A percentile compares a stretch with the other conserved stretches of the same genome.
phyloP scores from a whole-genome alignment of 2,888 invertebrate species.

The Microdon myrmicae region DNA sequence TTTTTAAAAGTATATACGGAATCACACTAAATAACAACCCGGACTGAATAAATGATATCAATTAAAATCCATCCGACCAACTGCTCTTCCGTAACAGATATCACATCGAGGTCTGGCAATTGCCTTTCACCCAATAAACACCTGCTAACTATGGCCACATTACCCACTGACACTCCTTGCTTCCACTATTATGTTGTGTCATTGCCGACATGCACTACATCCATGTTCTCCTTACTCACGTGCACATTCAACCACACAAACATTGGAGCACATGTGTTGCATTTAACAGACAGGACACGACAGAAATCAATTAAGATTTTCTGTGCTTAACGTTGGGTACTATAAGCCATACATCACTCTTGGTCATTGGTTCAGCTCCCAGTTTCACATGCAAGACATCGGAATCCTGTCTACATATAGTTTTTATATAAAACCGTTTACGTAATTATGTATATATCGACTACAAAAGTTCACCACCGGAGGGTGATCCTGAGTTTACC shows the following conservation, averaged over 20 bases:
- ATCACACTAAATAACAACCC: no score
- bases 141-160: constrained; percentile 17
- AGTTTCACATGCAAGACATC: constrained; percentile 1
- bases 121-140: constrained; percentile 23
- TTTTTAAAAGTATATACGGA: no score
- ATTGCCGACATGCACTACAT: constrained; percentile 18
- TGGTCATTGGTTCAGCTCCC: constrained; percentile 14
- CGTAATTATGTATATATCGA: constrained; percentile 37
- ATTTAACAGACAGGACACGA: constrained; percentile 30
- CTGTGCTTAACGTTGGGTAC: constrained; percentile 4
- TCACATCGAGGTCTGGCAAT: no score
- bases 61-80: no score
- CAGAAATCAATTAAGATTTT: constrained; percentile 42
- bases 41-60: no score
- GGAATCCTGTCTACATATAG: constrained; percentile 13
- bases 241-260: background rate
- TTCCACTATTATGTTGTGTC: constrained; percentile 17
- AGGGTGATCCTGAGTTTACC: constrained; percentile 28
- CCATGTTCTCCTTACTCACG: no score
- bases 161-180: constrained; percentile 2
- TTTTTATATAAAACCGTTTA: constrained; percentile 33
- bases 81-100: no score
- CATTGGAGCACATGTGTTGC: constrained; percentile 9
- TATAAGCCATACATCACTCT: constrained; percentile 1
- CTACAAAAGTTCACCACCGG: constrained; percentile 22